Evolutionary conservation across 2,113 vertebrate genomes (phyloP).

Genomic region (Bubalus kerabau): DNA sequence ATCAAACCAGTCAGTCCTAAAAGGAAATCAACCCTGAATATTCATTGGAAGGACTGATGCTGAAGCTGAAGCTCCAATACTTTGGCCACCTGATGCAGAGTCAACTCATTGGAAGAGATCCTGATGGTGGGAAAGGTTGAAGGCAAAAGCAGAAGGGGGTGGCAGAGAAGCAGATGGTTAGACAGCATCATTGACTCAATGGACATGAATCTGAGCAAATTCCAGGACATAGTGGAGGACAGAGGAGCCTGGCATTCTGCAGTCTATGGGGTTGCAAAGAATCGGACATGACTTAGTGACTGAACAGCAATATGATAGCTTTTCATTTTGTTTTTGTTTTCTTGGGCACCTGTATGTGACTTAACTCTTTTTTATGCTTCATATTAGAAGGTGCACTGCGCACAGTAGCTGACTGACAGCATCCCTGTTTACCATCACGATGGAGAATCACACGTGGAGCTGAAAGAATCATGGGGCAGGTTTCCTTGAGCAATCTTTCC

Average conservation of each 20-base stretch:
- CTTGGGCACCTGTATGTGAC: not conserved
- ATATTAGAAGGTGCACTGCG: not conserved
- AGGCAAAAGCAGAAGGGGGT: not conserved
- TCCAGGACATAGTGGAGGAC: not conserved
- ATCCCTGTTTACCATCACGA: not conserved
- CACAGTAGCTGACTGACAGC: not conserved
- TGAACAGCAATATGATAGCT: not conserved
- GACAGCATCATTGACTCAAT: not conserved
- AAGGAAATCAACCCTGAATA: not conserved
- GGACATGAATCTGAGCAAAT: not conserved
- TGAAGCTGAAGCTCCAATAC: not conserved
- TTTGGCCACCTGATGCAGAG: not conserved
- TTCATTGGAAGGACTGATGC: not conserved
- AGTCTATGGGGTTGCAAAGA: not conserved
- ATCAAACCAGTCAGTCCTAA: not conserved
- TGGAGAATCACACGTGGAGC: slow-evolving; percentile 11
- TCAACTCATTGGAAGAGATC: not conserved
- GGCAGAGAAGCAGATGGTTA: not conserved
- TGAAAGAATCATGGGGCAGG: not conserved
- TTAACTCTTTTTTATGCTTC: slow-evolving; percentile 7
- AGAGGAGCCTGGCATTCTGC: not conserved
- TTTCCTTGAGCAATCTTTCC: not conserved
- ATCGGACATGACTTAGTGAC: not conserved
- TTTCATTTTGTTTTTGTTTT: not conserved
- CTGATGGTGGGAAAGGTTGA: not conserved